phyloP scores from a whole-genome alignment of 2,113 vertebrate species.

The Chaetodon trifascialis region DNA sequence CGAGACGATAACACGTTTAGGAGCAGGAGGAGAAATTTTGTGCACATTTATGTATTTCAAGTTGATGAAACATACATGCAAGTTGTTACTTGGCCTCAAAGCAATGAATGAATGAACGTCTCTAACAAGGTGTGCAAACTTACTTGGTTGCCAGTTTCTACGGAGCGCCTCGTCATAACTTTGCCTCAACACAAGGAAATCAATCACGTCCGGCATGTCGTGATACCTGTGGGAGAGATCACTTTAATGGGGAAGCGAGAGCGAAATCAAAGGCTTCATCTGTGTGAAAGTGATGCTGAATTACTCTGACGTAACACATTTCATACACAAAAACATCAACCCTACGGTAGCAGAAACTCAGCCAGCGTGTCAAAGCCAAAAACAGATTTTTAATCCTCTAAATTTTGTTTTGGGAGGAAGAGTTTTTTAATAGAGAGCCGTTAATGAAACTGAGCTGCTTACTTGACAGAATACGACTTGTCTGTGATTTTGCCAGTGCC shows the following conservation, averaged over 20 bases:
- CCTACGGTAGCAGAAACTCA: neutral
- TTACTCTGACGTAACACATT: neutral
- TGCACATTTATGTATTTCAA: neutral
- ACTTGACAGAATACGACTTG: conserved; percentile 96
- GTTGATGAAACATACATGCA: neutral
- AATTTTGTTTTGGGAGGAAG: neutral
- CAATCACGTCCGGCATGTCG: conserved; percentile 98
- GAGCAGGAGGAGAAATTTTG: neutral
- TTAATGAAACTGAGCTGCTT: conserved; percentile 42
- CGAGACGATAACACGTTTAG: neutral
- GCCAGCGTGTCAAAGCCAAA: neutral
- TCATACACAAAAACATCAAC: neutral
- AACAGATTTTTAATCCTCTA: neutral
- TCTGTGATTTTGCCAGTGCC: conserved; percentile 91
- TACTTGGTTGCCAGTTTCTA: conserved; percentile 93
- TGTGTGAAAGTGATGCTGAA: neutral
- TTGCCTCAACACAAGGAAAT: conserved; percentile 96
- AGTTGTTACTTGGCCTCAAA: neutral
- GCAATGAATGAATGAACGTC: neutral
- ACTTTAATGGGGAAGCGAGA: neutral
- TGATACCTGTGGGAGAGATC: conserved; percentile 88
- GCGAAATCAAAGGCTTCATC: neutral
- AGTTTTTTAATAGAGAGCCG: neutral
- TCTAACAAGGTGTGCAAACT: conserved; percentile 42
- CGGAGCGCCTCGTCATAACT: conserved; percentile 94